Percentiles rank a stretch among this genome's conserved stretches.
Evolutionary conservation across 1,140 invertebrate genomes (phyloP).

Genomic region (Callitettix versicolor): DNA sequence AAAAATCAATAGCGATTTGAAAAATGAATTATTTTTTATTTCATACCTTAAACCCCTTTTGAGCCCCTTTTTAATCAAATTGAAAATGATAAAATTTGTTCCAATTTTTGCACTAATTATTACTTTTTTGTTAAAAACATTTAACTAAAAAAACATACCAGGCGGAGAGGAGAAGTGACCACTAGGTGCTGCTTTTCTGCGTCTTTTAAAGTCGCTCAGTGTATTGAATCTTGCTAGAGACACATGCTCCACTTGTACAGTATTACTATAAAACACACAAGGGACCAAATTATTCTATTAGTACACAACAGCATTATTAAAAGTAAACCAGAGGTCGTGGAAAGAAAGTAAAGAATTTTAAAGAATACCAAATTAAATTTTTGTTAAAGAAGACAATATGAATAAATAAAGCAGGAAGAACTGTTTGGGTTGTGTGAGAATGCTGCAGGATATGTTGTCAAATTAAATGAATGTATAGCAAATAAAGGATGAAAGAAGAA

Average conservation of each 20-base stretch:
- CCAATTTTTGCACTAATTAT: neutral
- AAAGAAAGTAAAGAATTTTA: too few species aligned
- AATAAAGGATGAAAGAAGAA: too few species aligned
- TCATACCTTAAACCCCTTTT: neutral
- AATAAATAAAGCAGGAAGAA: too few species aligned
- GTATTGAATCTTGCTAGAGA: conserved; percentile 12
- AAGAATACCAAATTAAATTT: too few species aligned
- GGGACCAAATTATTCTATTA: too few species aligned
- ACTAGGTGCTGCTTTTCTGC: conserved; percentile 21
- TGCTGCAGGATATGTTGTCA: too few species aligned
- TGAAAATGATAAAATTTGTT: neutral
- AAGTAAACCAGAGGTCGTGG: too few species aligned
- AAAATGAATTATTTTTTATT: neutral
- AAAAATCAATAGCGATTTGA: neutral
- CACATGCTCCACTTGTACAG: conserved; percentile 16
- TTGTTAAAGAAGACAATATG: too few species aligned
- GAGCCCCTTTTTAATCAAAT: neutral
- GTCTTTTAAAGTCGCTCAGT: conserved; percentile 19
- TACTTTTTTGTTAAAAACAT: neutral
- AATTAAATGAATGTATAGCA: too few species aligned
- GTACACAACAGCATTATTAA: too few species aligned
- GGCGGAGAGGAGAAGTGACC: conserved; percentile 6
- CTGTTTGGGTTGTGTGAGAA: too few species aligned
- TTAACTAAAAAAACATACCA: neutral
- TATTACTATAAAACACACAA: conserved; percentile 11